phyloP scores from a whole-genome alignment of 2,113 vertebrate genomes.

The Anolis sagrei region DNA sequence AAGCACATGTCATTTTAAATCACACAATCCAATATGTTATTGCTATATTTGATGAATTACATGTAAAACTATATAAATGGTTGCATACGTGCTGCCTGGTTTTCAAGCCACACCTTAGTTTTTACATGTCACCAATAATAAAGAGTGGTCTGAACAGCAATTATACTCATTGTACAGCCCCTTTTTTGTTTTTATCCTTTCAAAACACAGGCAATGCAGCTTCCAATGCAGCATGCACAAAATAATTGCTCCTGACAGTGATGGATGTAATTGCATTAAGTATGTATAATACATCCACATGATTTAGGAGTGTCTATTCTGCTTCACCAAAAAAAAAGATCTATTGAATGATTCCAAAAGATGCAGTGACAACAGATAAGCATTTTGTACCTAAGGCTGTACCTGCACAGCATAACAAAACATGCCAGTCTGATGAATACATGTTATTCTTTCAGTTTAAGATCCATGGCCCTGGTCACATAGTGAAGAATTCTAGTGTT shows the following conservation, averaged over 20 bases:
- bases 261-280: not conserved
- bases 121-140: slow-evolving; percentile 11
- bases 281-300: not conserved
- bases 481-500: not conserved
- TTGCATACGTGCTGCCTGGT: not conserved
- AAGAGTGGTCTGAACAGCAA: not conserved
- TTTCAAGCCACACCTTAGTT: slow-evolving; percentile 9
- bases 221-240: not conserved
- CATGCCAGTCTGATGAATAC: not conserved
- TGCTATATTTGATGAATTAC: slow-evolving; percentile 37
- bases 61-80: slow-evolving; percentile 36
- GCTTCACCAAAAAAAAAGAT: not conserved
- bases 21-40: slow-evolving; percentile 26
- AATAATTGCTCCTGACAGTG: not conserved
- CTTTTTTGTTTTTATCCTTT: slow-evolving; percentile 4
- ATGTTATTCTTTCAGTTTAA: not conserved
- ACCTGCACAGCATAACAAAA: not conserved
- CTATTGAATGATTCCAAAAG: not conserved
- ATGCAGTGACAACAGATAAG: not conserved
- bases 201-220: slow-evolving; percentile 5
- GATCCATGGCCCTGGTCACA: not conserved
- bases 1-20: not conserved
- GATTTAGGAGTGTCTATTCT: not conserved
- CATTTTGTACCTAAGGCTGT: not conserved
- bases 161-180: not conserved